These are phyloP conservation scores for Mustela nigripes DNA, from an alignment of 2,113 vertebrate species.

Conservation along the genomic window DNA sequence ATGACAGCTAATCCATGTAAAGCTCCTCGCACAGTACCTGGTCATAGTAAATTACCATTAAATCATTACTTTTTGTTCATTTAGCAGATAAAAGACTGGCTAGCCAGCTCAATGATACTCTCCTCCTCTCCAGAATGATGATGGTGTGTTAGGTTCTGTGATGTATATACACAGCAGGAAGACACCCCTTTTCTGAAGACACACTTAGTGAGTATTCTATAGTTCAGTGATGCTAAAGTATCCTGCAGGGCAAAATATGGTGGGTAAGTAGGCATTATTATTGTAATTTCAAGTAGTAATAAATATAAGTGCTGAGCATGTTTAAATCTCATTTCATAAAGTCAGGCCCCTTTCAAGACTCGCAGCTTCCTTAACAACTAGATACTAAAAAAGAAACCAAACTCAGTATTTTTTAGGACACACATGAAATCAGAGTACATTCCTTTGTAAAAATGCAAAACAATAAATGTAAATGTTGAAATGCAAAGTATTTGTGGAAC, in stretches of 20 bases:
- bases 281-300: slow-evolving; percentile 50
- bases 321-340: slow-evolving; percentile 44
- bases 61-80: slow-evolving; percentile 22
- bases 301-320: background rate
- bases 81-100: background rate
- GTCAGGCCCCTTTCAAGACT: background rate
- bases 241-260: slow-evolving; percentile 5
- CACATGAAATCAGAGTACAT: slow-evolving; percentile 17
- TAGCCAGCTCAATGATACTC: background rate
- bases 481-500: slow-evolving; percentile 20
- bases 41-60: background rate
- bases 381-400: slow-evolving; percentile 42
- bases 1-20: slow-evolving; percentile 24
- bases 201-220: background rate
- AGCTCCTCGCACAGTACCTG: background rate
- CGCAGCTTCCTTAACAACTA: slow-evolving; percentile 7
- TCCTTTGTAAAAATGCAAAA: slow-evolving; percentile 45
- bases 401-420: background rate
- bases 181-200: slow-evolving; percentile 2
- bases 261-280: slow-evolving; percentile 7
- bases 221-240: background rate
- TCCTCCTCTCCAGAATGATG: background rate
- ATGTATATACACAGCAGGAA: slow-evolving; percentile 13
- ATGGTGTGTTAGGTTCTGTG: background rate
- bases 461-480: slow-evolving; percentile 21